Evolutionary conservation across 2,113 vertebrate species (phyloP).

Genomic region (Cricetomys ansorgei): DNA sequence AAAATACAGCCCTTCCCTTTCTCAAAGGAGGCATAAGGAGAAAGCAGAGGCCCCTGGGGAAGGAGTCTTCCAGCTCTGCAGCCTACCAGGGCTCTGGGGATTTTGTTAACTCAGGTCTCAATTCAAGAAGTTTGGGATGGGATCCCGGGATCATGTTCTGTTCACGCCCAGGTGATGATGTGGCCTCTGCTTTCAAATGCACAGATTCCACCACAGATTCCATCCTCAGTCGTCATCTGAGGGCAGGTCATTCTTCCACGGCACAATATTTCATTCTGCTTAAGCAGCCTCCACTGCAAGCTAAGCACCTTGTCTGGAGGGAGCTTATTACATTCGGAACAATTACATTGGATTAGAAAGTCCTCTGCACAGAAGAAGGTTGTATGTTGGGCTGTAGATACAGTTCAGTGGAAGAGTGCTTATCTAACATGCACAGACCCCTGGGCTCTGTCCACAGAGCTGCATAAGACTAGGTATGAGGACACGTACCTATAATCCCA

Average conservation of each 20-base stretch:
- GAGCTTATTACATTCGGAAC: neutral
- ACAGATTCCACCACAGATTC: neutral
- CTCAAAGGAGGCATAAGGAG: neutral
- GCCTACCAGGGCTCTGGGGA: neutral
- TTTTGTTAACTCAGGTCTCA: neutral
- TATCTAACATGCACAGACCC: neutral
- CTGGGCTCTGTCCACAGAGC: neutral
- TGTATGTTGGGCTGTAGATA: neutral
- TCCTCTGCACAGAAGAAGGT: neutral
- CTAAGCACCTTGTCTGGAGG: neutral
- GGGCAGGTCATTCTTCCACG: neutral
- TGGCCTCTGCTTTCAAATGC: neutral
- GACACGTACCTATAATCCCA: neutral
- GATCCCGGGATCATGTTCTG: neutral
- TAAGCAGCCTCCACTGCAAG: neutral
- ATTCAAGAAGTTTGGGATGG: neutral
- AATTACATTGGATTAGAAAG: neutral
- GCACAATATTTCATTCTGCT: neutral
- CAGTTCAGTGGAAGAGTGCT: too few relatives aligned
- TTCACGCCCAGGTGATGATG: too few relatives aligned
- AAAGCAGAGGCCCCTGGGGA: neutral
- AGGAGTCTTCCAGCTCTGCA: neutral
- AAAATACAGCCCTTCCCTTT: neutral
- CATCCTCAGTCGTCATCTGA: neutral
- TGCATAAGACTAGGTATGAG: too few relatives aligned